These are phyloP conservation scores for Brachyptera putata DNA, from an alignment of 2,888 invertebrate genomes.

Conservation along the genomic window DNA sequence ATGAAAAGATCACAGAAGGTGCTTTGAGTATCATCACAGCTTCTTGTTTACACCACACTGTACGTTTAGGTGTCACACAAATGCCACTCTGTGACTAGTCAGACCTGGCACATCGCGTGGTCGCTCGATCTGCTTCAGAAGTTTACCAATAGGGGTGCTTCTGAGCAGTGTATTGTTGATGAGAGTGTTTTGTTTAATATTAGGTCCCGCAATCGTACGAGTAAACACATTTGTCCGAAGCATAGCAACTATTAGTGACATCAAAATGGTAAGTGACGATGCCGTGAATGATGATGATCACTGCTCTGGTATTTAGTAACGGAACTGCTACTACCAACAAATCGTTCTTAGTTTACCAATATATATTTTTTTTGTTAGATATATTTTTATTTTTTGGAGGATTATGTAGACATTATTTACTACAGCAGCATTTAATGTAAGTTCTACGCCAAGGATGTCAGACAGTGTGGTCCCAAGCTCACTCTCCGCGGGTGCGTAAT, in stretches of 20 bases:
- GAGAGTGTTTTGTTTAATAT: slow-evolving; percentile 25
- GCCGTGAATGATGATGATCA: not conserved
- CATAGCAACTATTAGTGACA: slow-evolving; percentile 98
- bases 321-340: not conserved
- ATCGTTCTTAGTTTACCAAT: not conserved
- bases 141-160: slow-evolving; percentile 24
- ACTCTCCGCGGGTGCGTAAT: slow-evolving; percentile 21
- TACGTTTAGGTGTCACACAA: no score
- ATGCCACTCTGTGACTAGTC: no score
- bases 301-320: not conserved
- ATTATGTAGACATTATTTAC: not conserved
- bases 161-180: slow-evolving; percentile 10
- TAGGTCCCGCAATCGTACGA: slow-evolving; percentile 90
- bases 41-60: no score
- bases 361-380: not conserved
- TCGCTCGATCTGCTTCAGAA: not conserved
- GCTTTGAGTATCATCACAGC: no score
- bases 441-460: slow-evolving; percentile 30
- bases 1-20: no score
- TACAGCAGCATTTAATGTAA: not conserved
- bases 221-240: slow-evolving; percentile 98
- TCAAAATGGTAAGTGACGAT: slow-evolving; percentile 91
- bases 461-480: slow-evolving; percentile 13
- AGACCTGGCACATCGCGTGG: no score
- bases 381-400: not conserved